Base-by-base conservation (phyloP, 2,113 vertebrate species). In the Shinisaurus crocodilurus region DNA sequence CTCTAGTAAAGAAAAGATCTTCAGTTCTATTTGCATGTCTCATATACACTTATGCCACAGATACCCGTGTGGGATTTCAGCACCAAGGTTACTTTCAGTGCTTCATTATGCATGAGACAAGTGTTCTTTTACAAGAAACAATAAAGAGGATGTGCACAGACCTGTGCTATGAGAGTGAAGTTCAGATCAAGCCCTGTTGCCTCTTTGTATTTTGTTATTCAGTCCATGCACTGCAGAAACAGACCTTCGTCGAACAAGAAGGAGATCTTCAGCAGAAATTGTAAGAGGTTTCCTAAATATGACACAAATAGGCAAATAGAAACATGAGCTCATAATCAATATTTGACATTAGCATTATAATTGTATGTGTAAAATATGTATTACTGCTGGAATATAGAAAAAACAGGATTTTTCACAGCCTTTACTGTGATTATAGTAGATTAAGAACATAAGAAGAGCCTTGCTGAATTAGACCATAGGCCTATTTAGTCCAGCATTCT, bases 31-130 rank as follows among this genome's bases (percentile, higher is more conserved):
- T 50, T 79, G 63, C 18, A 16, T 79, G 29, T 34, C 50, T 90
- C 45, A 69, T 69, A n/a, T 67, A 37, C 32, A 79, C 27, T 23
- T 40, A 15, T 34, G 60, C 72, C 57, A 37, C 10, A 57, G 60
- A 70, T 57, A 80, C 40, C 13, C 65, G 57, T 54, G n/a, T 77
- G 23, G 70, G 72, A n/a, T 80, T 40, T 69, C 23, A 69, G 27
- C 6, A 57, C 48, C 82, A 90, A 90, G 74, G 63, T 90, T 80
- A 80, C n/a, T 43, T 76, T 70, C 86, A n/a, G 27, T 70, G n/a
- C 23, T 80, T 69, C 60, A 50, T 88, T 81, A 88, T 88, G 60
- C 45, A 80, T 48, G 43, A 48, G 60, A 50, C n/a, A 32, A 37
- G 63, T 34, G 25, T 80, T 43, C 40, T n/a, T 67, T n/a, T 67